Percentiles rank a stretch among this genome's conserved stretches.
These are phyloP conservation scores for Cacajao melanocephalus DNA, from an alignment of 2,797 vertebrate genomes.

Conservation along the genomic window DNA sequence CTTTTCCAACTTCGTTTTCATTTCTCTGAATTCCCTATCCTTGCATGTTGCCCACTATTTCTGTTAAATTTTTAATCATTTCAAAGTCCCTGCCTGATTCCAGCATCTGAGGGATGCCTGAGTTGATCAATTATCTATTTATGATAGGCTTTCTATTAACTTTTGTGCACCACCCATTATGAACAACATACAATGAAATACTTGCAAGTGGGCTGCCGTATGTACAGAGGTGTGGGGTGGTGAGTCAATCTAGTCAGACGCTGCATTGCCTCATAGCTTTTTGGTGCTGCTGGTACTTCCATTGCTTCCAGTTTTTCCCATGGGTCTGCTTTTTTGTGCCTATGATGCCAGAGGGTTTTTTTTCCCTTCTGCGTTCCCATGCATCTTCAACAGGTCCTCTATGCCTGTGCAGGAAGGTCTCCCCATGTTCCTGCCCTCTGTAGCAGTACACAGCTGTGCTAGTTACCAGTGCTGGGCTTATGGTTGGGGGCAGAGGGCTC, in stretches of 20 bases:
- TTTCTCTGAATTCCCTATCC: neutral
- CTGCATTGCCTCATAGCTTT: neutral
- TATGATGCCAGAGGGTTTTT: neutral
- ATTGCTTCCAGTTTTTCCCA: neutral
- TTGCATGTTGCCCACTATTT: neutral
- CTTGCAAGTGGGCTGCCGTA: neutral
- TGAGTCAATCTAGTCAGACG: neutral
- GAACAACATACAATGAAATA: neutral
- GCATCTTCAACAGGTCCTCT: neutral
- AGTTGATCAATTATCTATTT: neutral
- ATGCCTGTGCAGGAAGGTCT: too few species aligned
- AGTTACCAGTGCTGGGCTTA: neutral
- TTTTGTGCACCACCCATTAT: neutral
- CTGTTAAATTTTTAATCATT: neutral
- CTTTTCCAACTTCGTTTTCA: neutral
- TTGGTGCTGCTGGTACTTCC: neutral
- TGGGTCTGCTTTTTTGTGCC: neutral
- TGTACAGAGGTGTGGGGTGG: too few species aligned
- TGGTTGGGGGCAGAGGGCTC: neutral
- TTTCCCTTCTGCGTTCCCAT: neutral
- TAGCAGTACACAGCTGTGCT: neutral
- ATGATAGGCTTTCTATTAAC: neutral
- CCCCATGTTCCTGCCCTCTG: neutral
- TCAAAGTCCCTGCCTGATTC: neutral
- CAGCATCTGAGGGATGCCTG: neutral